phyloP scores from a whole-genome alignment of 1,140 invertebrate species.

The Batillaria attramentaria region DNA sequence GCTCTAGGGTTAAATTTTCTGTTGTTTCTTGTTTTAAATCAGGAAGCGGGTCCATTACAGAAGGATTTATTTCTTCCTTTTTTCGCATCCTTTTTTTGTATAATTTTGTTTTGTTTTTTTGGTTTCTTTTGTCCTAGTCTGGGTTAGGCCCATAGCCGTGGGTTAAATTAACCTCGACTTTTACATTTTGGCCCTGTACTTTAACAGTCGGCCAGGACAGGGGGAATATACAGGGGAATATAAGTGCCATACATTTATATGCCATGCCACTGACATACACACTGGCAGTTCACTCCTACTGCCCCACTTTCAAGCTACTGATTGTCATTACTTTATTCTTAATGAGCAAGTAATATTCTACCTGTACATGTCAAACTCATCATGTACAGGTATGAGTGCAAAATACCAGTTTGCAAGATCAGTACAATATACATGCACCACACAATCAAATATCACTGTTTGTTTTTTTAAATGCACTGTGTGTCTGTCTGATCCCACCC shows the following conservation, averaged over 20 bases:
- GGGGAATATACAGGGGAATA: not conserved
- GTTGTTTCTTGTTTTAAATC: too few species aligned
- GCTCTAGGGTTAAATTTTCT: too few species aligned
- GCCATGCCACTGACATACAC: too few species aligned
- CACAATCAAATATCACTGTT: slow-evolving; percentile 41
- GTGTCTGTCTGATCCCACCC: too few species aligned
- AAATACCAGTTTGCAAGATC: too few species aligned
- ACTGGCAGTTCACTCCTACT: not conserved
- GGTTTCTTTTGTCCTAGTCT: not conserved
- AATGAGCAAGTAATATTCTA: not conserved
- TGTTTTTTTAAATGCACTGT: too few species aligned
- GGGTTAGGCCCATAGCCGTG: not conserved
- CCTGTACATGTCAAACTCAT: not conserved
- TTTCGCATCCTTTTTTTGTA: too few species aligned
- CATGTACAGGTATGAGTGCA: too few species aligned
- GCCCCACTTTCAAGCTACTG: not conserved
- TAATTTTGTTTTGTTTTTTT: not conserved
- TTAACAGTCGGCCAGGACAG: not conserved
- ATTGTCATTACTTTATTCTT: not conserved
- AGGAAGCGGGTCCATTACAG: too few species aligned
- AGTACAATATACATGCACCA: too few species aligned
- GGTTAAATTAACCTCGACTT: not conserved
- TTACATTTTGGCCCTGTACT: not conserved
- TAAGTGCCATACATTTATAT: not conserved
- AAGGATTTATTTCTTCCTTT: too few species aligned